Evolutionary conservation across 1,140 invertebrate genomes (phyloP).

Genomic region (Fragariocoptes setiger): DNA sequence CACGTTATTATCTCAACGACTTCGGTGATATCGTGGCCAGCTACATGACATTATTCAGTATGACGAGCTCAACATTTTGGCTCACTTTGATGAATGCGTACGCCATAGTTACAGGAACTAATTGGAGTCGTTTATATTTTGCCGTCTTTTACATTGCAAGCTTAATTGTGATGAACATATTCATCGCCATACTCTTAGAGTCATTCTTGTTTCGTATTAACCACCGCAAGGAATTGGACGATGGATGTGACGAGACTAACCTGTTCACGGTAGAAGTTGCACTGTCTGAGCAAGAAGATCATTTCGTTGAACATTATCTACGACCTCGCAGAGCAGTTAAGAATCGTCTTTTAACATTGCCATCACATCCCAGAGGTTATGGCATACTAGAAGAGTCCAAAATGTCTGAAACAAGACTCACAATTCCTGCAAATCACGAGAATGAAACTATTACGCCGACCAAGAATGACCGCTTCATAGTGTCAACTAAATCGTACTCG

Average conservation of each 20-base stretch:
- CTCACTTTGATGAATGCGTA: slow-evolving; percentile 73
- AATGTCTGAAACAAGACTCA: too few relatives aligned
- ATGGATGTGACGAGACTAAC: background rate
- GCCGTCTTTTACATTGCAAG: slow-evolving; percentile 45
- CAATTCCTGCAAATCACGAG: too few relatives aligned
- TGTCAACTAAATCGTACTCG: too few relatives aligned
- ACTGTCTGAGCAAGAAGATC: background rate
- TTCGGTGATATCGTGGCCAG: slow-evolving; percentile 27
- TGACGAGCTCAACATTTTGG: slow-evolving; percentile 58
- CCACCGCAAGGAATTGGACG: slow-evolving; percentile 39
- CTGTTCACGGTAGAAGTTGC: background rate
- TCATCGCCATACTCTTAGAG: slow-evolving; percentile 60
- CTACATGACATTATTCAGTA: slow-evolving; percentile 49
- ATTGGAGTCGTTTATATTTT: slow-evolving; percentile 35
- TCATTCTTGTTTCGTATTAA: slow-evolving; percentile 63
- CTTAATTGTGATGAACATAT: slow-evolving; percentile 45
- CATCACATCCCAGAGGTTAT: too few relatives aligned
- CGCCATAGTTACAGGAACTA: slow-evolving; percentile 25
- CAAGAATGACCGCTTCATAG: too few relatives aligned
- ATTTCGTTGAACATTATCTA: too few relatives aligned
- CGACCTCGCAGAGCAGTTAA: too few relatives aligned
- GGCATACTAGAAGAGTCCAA: too few relatives aligned
- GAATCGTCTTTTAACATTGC: too few relatives aligned
- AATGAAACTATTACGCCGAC: too few relatives aligned
- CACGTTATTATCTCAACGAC: slow-evolving; percentile 60